Evolutionary conservation across 1,140 invertebrate species (phyloP).

Genomic region (Dreissena rostriformis): DNA sequence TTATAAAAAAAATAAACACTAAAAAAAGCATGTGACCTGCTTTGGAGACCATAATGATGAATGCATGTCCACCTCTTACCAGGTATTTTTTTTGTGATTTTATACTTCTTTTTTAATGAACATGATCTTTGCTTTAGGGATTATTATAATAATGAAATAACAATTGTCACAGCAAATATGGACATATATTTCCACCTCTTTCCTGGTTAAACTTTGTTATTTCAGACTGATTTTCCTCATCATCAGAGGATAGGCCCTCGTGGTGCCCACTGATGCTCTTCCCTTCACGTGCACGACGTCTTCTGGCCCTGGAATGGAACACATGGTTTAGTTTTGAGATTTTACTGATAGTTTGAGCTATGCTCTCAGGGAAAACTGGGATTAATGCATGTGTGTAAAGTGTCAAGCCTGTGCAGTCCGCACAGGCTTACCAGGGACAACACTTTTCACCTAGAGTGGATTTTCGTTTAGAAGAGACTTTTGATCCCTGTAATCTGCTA

Average conservation of each 20-base stretch:
- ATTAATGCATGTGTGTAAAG: background rate
- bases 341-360: constrained; percentile 82
- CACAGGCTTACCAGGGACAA: background rate
- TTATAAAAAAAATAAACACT: too few relatives aligned
- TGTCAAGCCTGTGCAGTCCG: too few relatives aligned
- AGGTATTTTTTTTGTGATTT: too few relatives aligned
- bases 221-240: constrained; percentile 93
- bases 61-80: too few relatives aligned
- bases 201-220: constrained; percentile 85
- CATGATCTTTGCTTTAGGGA: too few relatives aligned
- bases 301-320: constrained; percentile 84
- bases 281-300: constrained; percentile 87
- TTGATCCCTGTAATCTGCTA: background rate
- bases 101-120: too few relatives aligned
- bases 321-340: background rate
- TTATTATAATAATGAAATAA: too few relatives aligned
- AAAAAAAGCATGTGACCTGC: too few relatives aligned
- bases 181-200: constrained; percentile 76
- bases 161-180: too few relatives aligned
- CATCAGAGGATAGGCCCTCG: constrained; percentile 98
- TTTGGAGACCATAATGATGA: too few relatives aligned
- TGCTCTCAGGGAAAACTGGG: constrained; percentile 80
- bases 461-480: background rate
- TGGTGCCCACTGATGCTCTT: constrained; percentile 86
- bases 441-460: background rate